A percentile compares a stretch with the other conserved stretches of the same genome.
These are phyloP conservation scores for Indicator maculatus DNA, from an alignment of 2,113 vertebrate species.

Conservation along the genomic window DNA sequence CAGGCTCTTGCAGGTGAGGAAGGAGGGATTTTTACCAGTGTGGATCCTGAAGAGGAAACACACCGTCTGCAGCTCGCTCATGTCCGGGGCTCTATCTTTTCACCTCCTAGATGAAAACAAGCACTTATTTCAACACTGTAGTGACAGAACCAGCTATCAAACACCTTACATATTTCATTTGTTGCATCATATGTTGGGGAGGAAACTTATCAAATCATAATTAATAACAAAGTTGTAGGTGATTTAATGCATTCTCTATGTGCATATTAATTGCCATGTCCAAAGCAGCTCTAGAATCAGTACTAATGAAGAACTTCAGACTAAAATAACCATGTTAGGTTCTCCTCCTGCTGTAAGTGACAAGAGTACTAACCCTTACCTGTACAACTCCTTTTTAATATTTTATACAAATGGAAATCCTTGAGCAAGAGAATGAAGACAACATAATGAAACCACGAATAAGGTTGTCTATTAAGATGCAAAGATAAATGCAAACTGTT, in stretches of 20 bases:
- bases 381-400: neutral
- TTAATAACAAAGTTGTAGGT: neutral
- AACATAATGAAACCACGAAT: constrained; percentile 54
- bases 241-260: neutral
- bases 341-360: neutral
- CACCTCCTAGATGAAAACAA: neutral
- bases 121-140: neutral
- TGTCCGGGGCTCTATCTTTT: neutral
- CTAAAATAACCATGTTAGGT: neutral
- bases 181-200: neutral
- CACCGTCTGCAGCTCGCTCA: neutral
- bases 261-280: neutral
- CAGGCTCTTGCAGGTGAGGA: neutral
- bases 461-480: constrained; percentile 58
- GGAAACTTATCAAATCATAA: neutral
- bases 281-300: neutral
- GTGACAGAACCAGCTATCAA: neutral
- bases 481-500: constrained; percentile 61
- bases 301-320: neutral
- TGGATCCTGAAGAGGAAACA: neutral
- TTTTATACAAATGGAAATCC: constrained; percentile 49
- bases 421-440: constrained; percentile 43
- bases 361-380: neutral
- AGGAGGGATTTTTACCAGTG: neutral
- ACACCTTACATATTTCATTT: constrained; percentile 9